phyloP scores from a whole-genome alignment of 1,140 invertebrate genomes.

The Drosophila kanapiae region DNA sequence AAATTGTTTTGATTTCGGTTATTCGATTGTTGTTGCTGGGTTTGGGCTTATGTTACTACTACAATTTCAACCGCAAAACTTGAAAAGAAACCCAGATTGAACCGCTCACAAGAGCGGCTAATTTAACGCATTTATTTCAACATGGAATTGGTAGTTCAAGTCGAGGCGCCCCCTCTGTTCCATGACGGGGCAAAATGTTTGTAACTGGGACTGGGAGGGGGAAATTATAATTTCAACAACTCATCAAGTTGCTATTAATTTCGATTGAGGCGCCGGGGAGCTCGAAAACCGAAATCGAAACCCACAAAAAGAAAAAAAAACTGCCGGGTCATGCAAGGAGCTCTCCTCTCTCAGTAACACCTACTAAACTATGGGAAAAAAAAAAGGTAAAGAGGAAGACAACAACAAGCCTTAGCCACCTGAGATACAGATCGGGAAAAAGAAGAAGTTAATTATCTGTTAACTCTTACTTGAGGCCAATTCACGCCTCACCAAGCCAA shows the following conservation, averaged over 20 bases:
- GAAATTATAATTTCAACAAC: slow-evolving; percentile 83
- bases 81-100: slow-evolving; percentile 36
- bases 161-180: slow-evolving; percentile 54
- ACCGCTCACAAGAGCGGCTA: slow-evolving; percentile 65
- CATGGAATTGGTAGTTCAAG: slow-evolving; percentile 49
- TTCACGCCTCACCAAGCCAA: slow-evolving; percentile 58
- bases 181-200: slow-evolving; percentile 56
- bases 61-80: slow-evolving; percentile 37
- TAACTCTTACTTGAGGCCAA: slow-evolving; percentile 66
- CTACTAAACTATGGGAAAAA: slow-evolving; percentile 76
- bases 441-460: slow-evolving; percentile 76
- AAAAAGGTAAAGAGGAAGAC: slow-evolving; percentile 17
- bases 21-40: not conserved
- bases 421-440: slow-evolving; percentile 30
- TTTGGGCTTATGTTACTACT: not conserved
- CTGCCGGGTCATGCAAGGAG: slow-evolving; percentile 65
- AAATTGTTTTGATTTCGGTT: slow-evolving; percentile 65
- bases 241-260: slow-evolving; percentile 84
- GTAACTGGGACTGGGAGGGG: not conserved
- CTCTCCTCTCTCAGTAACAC: slow-evolving; percentile 60
- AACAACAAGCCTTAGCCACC: not conserved
- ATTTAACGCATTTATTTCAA: slow-evolving; percentile 80
- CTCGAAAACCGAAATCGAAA: slow-evolving; percentile 58
- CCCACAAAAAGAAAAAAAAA: slow-evolving; percentile 17
- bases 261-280: slow-evolving; percentile 61